Conservation (phyloP, 2,113 vertebrate species). For the Empidonax traillii region DNA sequence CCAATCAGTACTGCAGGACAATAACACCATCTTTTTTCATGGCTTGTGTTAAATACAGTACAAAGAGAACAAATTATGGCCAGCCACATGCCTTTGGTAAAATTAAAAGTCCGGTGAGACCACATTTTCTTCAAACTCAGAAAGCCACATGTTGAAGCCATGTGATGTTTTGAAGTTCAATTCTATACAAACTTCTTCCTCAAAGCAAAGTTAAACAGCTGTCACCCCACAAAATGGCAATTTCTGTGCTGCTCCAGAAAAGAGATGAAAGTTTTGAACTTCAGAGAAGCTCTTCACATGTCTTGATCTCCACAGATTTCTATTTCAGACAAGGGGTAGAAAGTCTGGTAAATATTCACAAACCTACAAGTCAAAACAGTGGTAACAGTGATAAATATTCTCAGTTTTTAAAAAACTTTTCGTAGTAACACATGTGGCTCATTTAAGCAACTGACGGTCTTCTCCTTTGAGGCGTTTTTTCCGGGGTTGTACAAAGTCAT, state of each 20-base stretch:
- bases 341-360: conserved; percentile 55
- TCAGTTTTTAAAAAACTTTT: background rate
- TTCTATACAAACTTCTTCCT: conserved; percentile 35
- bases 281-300: background rate
- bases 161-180: conserved; percentile 30
- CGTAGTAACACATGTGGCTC: background rate
- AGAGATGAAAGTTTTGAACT: conserved; percentile 17
- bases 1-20: conserved; percentile 27
- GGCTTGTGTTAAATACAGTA: conserved; percentile 54
- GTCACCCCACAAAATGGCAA: background rate
- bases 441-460: conserved; percentile 76
- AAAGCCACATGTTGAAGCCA: conserved; percentile 58
- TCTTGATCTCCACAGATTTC: background rate
- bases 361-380: conserved; percentile 47
- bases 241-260: conserved; percentile 27
- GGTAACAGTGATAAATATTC: conserved; percentile 50
- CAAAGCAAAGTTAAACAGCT: conserved; percentile 37
- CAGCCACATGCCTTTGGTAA: conserved; percentile 66
- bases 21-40: conserved; percentile 26
- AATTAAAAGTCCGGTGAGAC: conserved; percentile 49
- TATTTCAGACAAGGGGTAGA: background rate
- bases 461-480: conserved; percentile 82
- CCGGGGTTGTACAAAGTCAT: conserved; percentile 79
- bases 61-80: conserved; percentile 34
- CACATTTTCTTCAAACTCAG: conserved; percentile 55